phyloP scores from a whole-genome alignment of 1,140 invertebrate species.

The Hormaphis cornu region DNA sequence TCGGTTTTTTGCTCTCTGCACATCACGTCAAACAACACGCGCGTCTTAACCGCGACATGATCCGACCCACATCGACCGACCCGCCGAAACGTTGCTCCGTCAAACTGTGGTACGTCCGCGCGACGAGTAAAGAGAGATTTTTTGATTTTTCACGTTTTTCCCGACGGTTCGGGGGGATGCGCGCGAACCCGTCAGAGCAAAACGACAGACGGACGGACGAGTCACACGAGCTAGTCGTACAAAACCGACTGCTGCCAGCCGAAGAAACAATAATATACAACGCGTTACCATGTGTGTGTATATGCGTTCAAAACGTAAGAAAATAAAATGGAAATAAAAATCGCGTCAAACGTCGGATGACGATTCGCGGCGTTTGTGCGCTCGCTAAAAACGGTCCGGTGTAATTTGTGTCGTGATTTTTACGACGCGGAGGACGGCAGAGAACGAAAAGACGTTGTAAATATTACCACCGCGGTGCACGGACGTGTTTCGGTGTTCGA shows the following conservation, averaged over 20 bases:
- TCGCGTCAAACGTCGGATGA: no score
- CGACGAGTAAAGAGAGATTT: no score
- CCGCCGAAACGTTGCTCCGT: no score
- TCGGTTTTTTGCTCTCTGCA: no score
- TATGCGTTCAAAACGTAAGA: not conserved
- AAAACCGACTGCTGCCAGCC: not conserved
- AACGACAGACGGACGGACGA: slow-evolving; percentile 2
- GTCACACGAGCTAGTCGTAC: not conserved
- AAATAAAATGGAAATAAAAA: not conserved
- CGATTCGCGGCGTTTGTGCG: not conserved
- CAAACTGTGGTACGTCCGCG: no score
- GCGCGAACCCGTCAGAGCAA: not conserved
- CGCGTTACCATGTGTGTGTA: no score
- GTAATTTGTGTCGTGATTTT: slow-evolving; percentile 15
- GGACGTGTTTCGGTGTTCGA: not conserved
- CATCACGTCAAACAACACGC: no score
- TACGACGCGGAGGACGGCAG: not conserved
- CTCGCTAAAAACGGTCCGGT: not conserved
- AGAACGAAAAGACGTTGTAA: not conserved
- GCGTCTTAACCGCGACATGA: no score
- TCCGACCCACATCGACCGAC: no score
- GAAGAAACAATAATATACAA: no score
- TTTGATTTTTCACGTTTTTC: no score
- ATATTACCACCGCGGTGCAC: not conserved
- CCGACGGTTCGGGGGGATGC: slow-evolving; percentile 2